Base-by-base conservation (phyloP, 2,113 vertebrate species). In the Balaeniceps rex region DNA sequence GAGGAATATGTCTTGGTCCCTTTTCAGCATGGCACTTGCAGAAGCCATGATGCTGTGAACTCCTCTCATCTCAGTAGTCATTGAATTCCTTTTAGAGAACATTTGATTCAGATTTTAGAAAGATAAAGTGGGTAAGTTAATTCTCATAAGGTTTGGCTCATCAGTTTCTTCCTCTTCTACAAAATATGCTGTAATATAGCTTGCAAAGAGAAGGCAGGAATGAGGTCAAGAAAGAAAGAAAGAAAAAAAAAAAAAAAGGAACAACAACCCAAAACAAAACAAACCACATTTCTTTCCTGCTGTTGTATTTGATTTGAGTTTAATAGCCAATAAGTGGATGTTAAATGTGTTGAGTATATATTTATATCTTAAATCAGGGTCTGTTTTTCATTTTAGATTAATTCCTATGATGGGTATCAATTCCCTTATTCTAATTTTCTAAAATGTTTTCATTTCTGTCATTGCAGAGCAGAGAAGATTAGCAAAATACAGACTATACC, bases 401-500 rank as follows among this genome's bases (percentile, higher is more conserved):
- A 57, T 74, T 91, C 11, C 17, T 82, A 6, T 83, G 23, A 36
- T 91, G 64, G 2, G 4, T 87, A 17, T 63, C 6, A 38, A 31
- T 36, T 82, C 25, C 24, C 13, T 40, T 87, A 42, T 94, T 79
- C 40, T 61, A n/a, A 46, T 80, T 58, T 87, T 61, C 63, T 85
- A 4, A 97, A 89, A 55, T 79, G 17, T 68, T 96, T 47, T 91
- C 24, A 34, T 96, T 97, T 96, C 63, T 96, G n/a, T 97, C 60
- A 51, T 97, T 98, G 72, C 97, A 99, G 99, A 96, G 99, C 98
- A 91, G 99, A 99, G 97, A 99, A 99, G 97, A 99, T 98, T 74
- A 99, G 99, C 97, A 99, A 99, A 98, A 98, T 99, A 83, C 99
- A 99, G 97, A 99, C 97, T 68, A 99, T 99, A 63, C 99, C 99